Base-by-base conservation (phyloP, 2,888 invertebrate genomes). In the Rotaria socialis region DNA sequence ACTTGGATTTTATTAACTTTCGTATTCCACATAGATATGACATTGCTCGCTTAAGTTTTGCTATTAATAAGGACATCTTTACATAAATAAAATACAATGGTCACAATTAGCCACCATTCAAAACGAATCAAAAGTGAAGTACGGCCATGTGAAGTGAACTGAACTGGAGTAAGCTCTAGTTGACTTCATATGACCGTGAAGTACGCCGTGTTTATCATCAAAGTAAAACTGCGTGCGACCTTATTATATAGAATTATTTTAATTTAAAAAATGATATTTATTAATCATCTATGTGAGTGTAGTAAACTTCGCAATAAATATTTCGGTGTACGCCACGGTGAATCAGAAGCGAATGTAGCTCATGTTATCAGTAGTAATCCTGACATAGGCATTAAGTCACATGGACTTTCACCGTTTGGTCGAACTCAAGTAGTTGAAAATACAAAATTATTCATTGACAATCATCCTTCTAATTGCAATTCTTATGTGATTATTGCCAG, bases 341-440 rank as follows among this genome's bases (percentile, higher is more conserved):
- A 80, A 80, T 80, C 80, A 5, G 80, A 80, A 80, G 80, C 80
- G 16, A 43, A 80, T 24, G 43, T 80, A 47, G 80, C 43, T 14
- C 80, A 80, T 47, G 16, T 80, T 47, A 80, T 80, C 6, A 80
- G 47, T n/a, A 47, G 47, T 80, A 43, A 80, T 80, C 80, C 80
- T 14, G 8, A 24, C 8, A 22, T n/a, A 47, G 43, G 80, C 10
- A 10, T n/a, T 80, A 6, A 43, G 11, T 41, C 5, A 5, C 47
- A 80, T 80, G 80, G 80, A 47, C 80, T 80, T 24, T 14, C 80
- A 14, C 10, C 43, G 19, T 24, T 24, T n/a, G 80, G 80, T 47
- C 43, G 11, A 80, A 24, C 19, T 3, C 67, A 67, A 27, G 67
- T 67, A 8, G 5, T 47, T n/a, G 80, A 80, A 22, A 43, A 80